A percentile compares a stretch with the other conserved stretches of the same genome.
Conservation (phyloP, 2,113 vertebrate genomes). For the Rutilus rutilus region DNA sequence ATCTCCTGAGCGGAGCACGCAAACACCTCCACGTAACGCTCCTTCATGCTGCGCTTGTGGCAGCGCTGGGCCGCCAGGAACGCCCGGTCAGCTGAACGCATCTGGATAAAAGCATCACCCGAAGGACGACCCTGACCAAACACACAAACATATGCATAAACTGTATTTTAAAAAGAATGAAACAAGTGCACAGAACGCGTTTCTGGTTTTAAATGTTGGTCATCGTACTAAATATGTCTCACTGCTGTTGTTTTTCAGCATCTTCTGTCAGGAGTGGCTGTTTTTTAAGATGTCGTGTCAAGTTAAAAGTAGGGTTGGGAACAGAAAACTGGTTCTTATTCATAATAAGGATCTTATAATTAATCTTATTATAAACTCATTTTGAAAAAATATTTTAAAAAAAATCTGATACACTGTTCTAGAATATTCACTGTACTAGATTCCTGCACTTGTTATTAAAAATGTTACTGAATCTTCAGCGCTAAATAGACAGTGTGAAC, state of each 20-base stretch:
- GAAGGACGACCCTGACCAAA: conserved; percentile 87
- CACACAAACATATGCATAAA: neutral
- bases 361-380: neutral
- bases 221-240: neutral
- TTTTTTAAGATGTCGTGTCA: neutral
- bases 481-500: neutral
- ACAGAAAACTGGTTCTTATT: neutral
- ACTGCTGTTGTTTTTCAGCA: neutral
- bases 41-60: conserved; percentile 92
- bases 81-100: conserved; percentile 89
- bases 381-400: neutral
- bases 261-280: neutral
- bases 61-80: conserved; percentile 88
- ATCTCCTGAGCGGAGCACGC: conserved; percentile 97
- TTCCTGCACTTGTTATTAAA: neutral
- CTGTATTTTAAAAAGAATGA: neutral
- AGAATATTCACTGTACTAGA: neutral
- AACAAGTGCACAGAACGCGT: neutral
- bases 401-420: neutral
- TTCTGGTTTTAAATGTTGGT: neutral
- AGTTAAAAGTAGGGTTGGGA: neutral
- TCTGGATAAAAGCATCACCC: conserved; percentile 96
- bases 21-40: conserved; percentile 97
- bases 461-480: neutral
- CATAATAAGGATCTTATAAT: neutral